A percentile compares a stretch with the other conserved stretches of the same genome.
phyloP scores from a whole-genome alignment of 2,888 invertebrate species.

The Thera britannica region DNA sequence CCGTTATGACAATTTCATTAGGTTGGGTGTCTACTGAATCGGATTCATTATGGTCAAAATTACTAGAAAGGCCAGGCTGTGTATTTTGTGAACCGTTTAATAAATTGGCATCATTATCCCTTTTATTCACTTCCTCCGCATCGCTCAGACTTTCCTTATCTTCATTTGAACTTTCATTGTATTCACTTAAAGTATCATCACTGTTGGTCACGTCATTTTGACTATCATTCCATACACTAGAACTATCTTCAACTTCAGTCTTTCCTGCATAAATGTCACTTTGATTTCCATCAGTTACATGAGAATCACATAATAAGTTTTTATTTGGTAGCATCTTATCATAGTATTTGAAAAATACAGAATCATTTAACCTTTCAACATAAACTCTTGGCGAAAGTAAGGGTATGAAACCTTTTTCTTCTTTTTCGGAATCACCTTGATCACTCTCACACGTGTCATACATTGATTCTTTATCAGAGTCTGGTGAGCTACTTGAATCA shows the following conservation, averaged over 20 bases:
- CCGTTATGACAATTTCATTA: constrained; percentile 40
- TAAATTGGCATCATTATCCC: constrained; percentile 38
- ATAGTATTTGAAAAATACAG: constrained; percentile 59
- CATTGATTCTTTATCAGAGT: constrained; percentile 54
- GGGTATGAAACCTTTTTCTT: neutral
- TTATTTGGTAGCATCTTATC: constrained; percentile 43
- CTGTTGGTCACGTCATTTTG: neutral
- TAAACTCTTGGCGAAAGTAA: constrained; percentile 50
- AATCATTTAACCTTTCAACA: constrained; percentile 61
- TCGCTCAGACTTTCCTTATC: constrained; percentile 5
- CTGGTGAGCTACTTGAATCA: constrained; percentile 27
- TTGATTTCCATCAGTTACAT: neutral
- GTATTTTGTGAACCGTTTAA: constrained; percentile 36
- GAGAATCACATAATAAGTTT: constrained; percentile 6
- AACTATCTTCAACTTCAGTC: constrained; percentile 13
- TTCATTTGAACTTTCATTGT: neutral
- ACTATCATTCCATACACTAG: neutral
- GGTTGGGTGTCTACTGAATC: constrained; percentile 34
- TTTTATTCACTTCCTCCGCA: constrained; percentile 6
- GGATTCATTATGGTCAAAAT: constrained; percentile 31
- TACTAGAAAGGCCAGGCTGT: constrained; percentile 25
- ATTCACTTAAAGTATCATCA: constrained; percentile 6
- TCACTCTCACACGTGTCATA: constrained; percentile 74
- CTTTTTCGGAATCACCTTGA: constrained; percentile 38
- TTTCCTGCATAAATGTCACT: neutral